Percentiles rank a stretch among this genome's conserved stretches.
Evolutionary conservation across 2,113 vertebrate genomes (phyloP).

Genomic region (Lasiurus cinereus): DNA sequence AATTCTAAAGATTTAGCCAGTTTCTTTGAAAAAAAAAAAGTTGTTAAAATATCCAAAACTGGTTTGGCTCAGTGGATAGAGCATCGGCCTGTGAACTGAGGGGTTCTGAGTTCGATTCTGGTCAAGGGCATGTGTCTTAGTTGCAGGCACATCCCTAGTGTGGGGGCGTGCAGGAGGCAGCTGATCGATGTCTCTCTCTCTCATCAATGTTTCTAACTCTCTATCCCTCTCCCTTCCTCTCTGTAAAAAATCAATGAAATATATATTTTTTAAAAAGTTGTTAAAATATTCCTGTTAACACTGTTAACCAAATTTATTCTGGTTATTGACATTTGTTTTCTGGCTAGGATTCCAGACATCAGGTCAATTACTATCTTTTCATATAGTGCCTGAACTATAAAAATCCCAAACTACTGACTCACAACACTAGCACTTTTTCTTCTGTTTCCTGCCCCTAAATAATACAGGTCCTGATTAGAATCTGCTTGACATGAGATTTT

Average conservation of each 20-base stretch:
- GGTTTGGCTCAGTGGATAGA: too few species aligned
- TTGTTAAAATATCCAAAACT: background rate
- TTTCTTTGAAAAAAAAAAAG: slow-evolving; percentile 36
- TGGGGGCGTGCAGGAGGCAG: too few species aligned
- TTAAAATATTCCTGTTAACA: slow-evolving; percentile 18
- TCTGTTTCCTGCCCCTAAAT: background rate
- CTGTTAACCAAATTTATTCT: background rate
- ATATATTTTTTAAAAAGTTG: background rate
- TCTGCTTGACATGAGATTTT: background rate
- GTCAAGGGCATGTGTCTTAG: too few species aligned
- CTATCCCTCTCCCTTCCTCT: too few species aligned
- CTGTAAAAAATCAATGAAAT: too few species aligned
- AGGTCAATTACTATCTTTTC: background rate
- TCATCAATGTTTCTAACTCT: too few species aligned
- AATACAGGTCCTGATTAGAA: background rate
- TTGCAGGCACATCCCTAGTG: too few species aligned
- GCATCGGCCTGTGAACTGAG: too few species aligned
- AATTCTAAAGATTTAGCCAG: slow-evolving; percentile 18
- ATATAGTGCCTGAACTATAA: background rate
- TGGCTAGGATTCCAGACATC: background rate
- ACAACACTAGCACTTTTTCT: background rate
- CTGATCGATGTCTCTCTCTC: too few species aligned
- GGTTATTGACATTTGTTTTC: slow-evolving; percentile 45
- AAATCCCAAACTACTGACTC: background rate
- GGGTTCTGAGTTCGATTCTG: too few species aligned